Base-by-base conservation (phyloP, 1,140 invertebrate species). In the Galendromus occidentalis region DNA sequence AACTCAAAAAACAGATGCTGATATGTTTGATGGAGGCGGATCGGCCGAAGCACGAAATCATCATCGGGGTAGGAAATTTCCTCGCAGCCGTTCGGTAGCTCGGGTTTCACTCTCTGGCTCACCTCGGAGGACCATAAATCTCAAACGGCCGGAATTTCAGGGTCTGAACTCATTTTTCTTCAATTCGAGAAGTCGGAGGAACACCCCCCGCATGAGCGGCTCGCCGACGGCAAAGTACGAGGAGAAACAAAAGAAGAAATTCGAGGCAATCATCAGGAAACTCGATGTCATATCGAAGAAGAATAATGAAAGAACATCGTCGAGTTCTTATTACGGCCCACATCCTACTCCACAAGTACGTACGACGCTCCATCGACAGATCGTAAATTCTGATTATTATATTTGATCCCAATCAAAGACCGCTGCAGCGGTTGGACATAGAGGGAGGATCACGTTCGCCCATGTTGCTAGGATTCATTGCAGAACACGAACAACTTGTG, bases 151-250 rank as follows among this genome's bases (percentile, higher is more conserved):
- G 14, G 7, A 14, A 20, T 25, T 33, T 20, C 22, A 59, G 51
- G 51, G 51, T 22, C 51, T 59, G 25, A 14, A 33, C 33, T 20
- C 51, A 14, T 59, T 59, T 25, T 59, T 59, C 22, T 59, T 25
- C 22, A 59, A 59, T 14, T 59, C 51, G 22, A 25, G 51, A 17
- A 59, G 22, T 33, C 22, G 51, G 22, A 59, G 51, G 33, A 22
- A 59, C 25, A 17, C 25, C 2, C 51, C 51, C 2, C 51, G 51
- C 14, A 59, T 59, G 51, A 59, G n/a, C 22, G 51, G 51, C 12
- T 59, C 51, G 25, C 51, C 51, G 51, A 59, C 51, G 22, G 51
- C 51, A 14, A 59, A 59, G 22, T 59, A 59, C 22, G 33, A 59
- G 25, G 51, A 14, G 14, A 2, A 17, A 22, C n/a, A 25, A 59